A percentile compares a stretch with the other conserved stretches of the same genome.
phyloP scores from a whole-genome alignment of 2,113 vertebrate genomes.

The Ageneiosus marmoratus region DNA sequence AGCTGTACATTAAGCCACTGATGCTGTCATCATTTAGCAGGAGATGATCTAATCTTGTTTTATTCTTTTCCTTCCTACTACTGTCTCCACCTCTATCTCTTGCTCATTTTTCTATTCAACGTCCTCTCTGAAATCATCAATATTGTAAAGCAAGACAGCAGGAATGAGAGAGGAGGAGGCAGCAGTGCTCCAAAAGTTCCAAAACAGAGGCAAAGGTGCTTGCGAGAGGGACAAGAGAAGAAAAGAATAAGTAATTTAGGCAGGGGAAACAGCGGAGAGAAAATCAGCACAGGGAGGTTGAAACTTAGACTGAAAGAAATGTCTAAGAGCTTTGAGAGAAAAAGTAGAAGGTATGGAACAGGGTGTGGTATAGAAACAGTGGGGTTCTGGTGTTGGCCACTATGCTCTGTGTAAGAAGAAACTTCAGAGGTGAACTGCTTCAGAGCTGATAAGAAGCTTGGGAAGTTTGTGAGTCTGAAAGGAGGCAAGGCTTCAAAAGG shows the following conservation, averaged over 20 bases:
- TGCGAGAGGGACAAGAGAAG: neutral
- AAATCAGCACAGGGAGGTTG: neutral
- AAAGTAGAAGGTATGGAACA: neutral
- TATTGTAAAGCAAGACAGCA: constrained; percentile 4
- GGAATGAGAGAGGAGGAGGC: constrained; percentile 26
- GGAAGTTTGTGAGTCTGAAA: constrained; percentile 34
- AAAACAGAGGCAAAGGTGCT: neutral
- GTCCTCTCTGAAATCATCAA: neutral
- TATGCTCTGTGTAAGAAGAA: constrained; percentile 7
- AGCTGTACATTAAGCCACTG: constrained; percentile 27
- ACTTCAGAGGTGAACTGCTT: constrained; percentile 31
- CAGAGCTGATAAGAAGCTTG: constrained; percentile 51
- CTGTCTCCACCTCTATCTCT: neutral
- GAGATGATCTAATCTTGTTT: constrained; percentile 30
- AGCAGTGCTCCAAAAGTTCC: neutral
- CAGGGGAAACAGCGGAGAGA: neutral
- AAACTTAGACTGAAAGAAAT: neutral
- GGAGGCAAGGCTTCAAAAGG: constrained; percentile 28
- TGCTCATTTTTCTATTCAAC: neutral
- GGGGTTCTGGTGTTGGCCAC: constrained; percentile 8
- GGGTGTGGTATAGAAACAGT: neutral
- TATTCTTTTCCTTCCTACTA: neutral
- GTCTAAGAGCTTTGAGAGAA: neutral
- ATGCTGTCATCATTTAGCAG: constrained; percentile 31
- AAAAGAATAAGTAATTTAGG: neutral